Evolutionary conservation across 2,113 vertebrate genomes (phyloP).

Genomic region (Neopipo cinnamomea): DNA sequence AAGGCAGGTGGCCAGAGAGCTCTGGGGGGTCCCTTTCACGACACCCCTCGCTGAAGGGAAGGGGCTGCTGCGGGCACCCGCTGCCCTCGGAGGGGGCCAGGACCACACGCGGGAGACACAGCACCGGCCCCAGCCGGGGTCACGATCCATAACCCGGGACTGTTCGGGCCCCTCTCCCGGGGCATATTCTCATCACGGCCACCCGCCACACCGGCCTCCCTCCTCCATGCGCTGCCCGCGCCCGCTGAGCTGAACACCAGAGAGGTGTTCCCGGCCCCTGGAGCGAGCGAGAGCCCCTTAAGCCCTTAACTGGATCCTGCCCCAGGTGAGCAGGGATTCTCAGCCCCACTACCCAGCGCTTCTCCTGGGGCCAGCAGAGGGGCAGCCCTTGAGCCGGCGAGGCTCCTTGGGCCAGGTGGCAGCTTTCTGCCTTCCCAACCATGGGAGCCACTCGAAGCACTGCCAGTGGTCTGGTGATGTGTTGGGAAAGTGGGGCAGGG

Average conservation of each 20-base stretch:
- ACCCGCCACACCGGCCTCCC: background rate
- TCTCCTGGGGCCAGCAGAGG: background rate
- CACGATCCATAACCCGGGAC: rapidly evolving
- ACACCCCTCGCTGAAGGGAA: background rate
- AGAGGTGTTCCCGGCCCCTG: background rate
- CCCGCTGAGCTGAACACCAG: background rate
- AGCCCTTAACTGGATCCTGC: background rate
- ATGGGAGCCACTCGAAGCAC: rapidly evolving
- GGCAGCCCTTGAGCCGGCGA: rapidly evolving
- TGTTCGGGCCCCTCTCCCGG: background rate
- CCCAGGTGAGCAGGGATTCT: background rate
- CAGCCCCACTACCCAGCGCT: background rate
- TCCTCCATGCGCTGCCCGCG: background rate
- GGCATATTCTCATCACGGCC: background rate
- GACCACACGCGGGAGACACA: background rate
- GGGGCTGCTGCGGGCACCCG: background rate
- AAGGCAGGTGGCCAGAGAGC: background rate
- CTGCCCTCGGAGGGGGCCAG: background rate
- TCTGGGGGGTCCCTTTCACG: rapidly evolving
- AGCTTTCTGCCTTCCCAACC: background rate
- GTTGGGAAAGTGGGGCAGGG: rapidly evolving
- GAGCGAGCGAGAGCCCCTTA: background rate
- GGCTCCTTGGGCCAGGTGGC: background rate
- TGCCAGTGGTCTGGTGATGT: background rate
- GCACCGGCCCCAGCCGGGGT: rapidly evolving